phyloP scores from a whole-genome alignment of 1,140 invertebrate genomes.

The Heterodera schachtii region DNA sequence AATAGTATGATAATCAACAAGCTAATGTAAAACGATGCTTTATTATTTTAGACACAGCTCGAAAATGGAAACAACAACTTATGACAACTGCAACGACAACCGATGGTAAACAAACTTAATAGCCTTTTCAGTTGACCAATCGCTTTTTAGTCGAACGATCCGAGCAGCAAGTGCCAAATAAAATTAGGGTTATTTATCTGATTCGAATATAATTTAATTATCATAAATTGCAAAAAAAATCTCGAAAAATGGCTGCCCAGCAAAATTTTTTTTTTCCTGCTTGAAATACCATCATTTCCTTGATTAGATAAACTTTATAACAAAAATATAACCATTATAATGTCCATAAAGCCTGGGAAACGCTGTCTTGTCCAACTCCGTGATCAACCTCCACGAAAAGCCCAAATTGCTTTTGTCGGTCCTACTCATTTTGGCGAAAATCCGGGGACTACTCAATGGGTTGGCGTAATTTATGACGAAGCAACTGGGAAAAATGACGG shows the following conservation, averaged over 20 bases:
- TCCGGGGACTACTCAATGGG: conserved; percentile 29
- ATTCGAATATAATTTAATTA: too few relatives aligned
- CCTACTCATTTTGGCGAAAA: conserved; percentile 35
- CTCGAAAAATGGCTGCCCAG: too few relatives aligned
- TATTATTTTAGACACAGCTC: conserved; percentile 37
- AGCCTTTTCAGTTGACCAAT: background rate
- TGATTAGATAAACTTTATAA: too few relatives aligned
- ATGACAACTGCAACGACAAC: background rate
- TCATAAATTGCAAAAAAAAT: too few relatives aligned
- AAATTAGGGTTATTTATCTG: conserved; percentile 15
- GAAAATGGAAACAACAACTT: conserved; percentile 43
- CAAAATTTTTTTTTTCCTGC: background rate
- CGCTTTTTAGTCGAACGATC: conserved; percentile 6
- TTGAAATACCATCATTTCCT: too few relatives aligned
- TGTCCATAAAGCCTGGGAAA: conserved; percentile 26
- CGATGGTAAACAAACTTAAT: background rate
- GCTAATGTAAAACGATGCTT: conserved; percentile 8
- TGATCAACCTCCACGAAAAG: conserved; percentile 20
- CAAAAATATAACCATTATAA: too few relatives aligned
- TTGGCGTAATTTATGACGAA: conserved; percentile 44
- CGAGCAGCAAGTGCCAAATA: conserved; percentile 23
- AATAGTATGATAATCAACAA: background rate
- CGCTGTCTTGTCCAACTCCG: conserved; percentile 32
- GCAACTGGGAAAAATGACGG: conserved; percentile 41
- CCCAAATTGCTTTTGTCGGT: conserved; percentile 36